Evolutionary conservation across 35 echinoderm and acorn worm species (phyloP).

Genomic region (Heliocidaris tuberculata): DNA sequence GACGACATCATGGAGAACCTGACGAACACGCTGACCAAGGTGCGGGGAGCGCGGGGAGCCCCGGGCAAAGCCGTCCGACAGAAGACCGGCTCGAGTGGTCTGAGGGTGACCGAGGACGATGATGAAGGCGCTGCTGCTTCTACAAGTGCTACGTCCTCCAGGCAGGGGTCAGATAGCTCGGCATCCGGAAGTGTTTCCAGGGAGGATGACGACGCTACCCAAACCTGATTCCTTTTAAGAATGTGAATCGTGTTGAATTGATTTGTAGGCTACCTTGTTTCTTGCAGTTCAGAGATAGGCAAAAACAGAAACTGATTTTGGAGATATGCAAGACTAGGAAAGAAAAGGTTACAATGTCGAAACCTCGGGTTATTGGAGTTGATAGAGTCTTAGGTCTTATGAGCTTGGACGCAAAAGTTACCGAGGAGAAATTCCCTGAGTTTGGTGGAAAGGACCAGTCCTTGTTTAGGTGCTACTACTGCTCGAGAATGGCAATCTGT

Average conservation of each 20-base stretch:
- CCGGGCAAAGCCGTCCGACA: background rate
- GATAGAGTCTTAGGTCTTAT: background rate
- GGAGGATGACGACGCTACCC: background rate
- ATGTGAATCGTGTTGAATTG: background rate
- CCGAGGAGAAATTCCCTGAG: background rate
- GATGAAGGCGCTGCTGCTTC: background rate
- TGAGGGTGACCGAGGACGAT: background rate
- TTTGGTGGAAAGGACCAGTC: background rate
- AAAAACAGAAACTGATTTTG: background rate
- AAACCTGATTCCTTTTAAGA: background rate
- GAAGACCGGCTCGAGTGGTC: background rate
- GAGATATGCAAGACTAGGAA: background rate
- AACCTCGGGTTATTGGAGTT: background rate
- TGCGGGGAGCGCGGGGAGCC: conserved; percentile 14
- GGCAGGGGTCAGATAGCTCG: no score
- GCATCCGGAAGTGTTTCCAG: background rate
- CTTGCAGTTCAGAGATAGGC: background rate
- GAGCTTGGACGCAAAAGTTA: background rate
- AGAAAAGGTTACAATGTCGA: no score
- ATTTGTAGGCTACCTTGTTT: background rate
- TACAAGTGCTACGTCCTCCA: background rate
- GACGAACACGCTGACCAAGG: conserved; percentile 48
- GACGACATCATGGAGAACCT: conserved; percentile 75
- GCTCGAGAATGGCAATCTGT: no score
- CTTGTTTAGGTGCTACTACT: no score